These are phyloP conservation scores for Apamea epomidion DNA, from an alignment of 2,888 invertebrate genomes.

Conservation along the genomic window DNA sequence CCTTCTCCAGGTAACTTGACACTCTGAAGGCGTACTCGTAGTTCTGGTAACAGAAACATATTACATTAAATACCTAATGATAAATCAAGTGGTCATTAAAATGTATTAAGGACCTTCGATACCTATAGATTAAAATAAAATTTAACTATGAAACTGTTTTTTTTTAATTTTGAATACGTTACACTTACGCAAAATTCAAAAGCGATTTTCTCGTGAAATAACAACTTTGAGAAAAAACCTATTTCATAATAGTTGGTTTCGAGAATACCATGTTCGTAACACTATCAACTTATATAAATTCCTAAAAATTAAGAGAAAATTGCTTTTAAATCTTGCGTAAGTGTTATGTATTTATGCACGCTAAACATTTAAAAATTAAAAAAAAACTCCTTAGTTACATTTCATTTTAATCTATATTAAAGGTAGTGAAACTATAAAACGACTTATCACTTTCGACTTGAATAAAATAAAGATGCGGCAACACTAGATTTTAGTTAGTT, in stretches of 20 bases:
- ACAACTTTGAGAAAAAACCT: background rate
- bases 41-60: constrained; percentile 68
- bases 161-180: background rate
- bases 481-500: no score
- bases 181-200: background rate
- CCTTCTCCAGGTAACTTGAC: constrained; percentile 90
- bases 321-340: background rate
- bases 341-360: background rate
- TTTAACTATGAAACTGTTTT: no score
- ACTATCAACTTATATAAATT: background rate
- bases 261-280: background rate
- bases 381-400: background rate
- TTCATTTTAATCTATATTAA: background rate
- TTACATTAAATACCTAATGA: background rate
- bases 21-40: constrained; percentile 90
- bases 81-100: background rate
- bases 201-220: background rate
- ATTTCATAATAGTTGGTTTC: background rate
- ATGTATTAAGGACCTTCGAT: background rate
- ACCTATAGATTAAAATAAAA: background rate
- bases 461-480: no score
- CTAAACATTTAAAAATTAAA: background rate
- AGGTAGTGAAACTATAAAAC: no score
- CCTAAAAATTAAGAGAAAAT: background rate
- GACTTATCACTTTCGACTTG: no score